These are phyloP conservation scores for Chironomus riparius DNA, from an alignment of 2,888 invertebrate genomes.

Conservation along the genomic window DNA sequence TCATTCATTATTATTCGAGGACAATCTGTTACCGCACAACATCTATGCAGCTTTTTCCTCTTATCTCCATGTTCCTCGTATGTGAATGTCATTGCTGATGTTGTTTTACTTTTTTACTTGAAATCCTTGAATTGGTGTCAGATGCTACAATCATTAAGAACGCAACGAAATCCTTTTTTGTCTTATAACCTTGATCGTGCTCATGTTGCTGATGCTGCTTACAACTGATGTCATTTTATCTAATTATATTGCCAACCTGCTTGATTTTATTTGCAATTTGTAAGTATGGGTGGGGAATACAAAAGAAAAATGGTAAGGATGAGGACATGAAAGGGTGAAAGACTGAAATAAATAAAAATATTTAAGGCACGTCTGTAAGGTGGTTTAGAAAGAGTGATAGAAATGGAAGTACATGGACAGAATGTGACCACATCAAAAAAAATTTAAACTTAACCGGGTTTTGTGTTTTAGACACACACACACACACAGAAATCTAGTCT, in stretches of 20 bases:
- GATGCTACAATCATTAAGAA: conserved; percentile 19
- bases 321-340: too few species aligned
- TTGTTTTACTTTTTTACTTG: neutral
- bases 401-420: conserved; percentile 11
- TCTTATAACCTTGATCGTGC: neutral
- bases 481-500: neutral
- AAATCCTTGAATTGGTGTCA: neutral
- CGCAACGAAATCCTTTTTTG: neutral
- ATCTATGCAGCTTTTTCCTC: neutral
- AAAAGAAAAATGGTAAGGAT: too few species aligned
- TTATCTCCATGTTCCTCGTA: neutral
- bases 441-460: neutral
- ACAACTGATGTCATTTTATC: neutral
- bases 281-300: too few species aligned
- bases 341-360: neutral
- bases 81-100: neutral
- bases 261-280: too few species aligned
- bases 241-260: neutral
- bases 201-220: neutral
- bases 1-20: conserved; percentile 20
- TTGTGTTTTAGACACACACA: neutral
- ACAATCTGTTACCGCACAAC: neutral
- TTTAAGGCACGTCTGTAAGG: neutral
- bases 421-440: conserved; percentile 24
- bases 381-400: neutral